Evolutionary conservation across 2,888 invertebrate genomes (phyloP), one percentile per base, ranked within the genome.

Genomic region (Synanthedon myopaeformis): DNA sequence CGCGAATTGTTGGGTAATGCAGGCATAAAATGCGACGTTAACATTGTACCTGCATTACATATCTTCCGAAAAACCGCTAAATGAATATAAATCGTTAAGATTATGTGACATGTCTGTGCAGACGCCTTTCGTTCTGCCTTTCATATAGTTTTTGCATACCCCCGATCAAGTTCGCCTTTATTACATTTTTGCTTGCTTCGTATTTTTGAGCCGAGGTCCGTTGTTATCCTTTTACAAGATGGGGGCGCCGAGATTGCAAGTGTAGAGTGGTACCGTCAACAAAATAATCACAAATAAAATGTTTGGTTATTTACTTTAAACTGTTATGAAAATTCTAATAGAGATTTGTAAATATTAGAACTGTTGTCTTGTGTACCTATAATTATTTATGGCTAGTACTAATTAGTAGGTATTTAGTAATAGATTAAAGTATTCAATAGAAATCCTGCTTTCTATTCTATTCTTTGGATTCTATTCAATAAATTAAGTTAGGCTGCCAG

Each of bases 11-110:
- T 69, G 68, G 14, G 14, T 45, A 45, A 45, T 45, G 45, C 45
- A 45, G 13, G 64, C 70, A 80, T 82, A 82, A 82, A 82, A 74
- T 76, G 72, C 70, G 70, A 70, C 76, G 76, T 79, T 80, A 82
- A 83, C 82, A 82, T 79, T 76, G 75, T 76, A 79, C 72, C 65
- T 76, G 74, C 79, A 81, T 82, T 81, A 79, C 75, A 70, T 65
- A 70, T 70, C 69, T 66, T 69, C 74, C n/a, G 14, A 74, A 68
- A 59, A 80, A 78, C 78, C 72, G 67, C 65, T 64, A 45, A 45
- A 45, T 45, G 45, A 5, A 14, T 45, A 82, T 84, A 84, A 84
- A 74, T 69, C 59, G 59, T 63, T 62, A 60, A 79, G 57, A 70
- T 83, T 77, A 84, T 85, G 76, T 74, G 82, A 77, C 79, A 76